Conservation (phyloP, 1,140 invertebrate species). For the Polypedilum vanderplanki region DNA sequence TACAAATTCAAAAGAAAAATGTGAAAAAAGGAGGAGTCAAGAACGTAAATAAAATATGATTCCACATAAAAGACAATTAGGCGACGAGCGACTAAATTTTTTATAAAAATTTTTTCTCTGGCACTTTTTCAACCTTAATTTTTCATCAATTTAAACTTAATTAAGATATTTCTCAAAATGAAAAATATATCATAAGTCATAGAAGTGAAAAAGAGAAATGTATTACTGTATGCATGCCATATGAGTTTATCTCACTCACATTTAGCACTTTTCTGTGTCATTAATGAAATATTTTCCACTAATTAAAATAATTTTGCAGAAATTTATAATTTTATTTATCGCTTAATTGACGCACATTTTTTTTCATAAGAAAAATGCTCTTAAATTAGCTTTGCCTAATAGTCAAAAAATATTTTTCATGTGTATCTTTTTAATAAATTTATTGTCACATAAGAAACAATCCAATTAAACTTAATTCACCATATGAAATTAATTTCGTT, state of each 20-base stretch:
- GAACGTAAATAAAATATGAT: neutral
- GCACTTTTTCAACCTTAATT: slow-evolving; percentile 18
- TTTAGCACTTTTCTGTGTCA: slow-evolving; percentile 3
- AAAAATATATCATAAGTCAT: neutral
- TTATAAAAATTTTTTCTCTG: neutral
- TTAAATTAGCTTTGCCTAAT: neutral
- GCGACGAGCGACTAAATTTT: neutral
- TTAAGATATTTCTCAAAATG: neutral
- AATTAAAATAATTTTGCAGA: slow-evolving; percentile 20
- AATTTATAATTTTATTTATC: slow-evolving; percentile 16
- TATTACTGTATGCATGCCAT: neutral
- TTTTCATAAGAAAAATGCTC: neutral
- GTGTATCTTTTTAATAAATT: too few relatives aligned
- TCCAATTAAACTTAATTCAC: too few relatives aligned
- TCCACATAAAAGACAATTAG: slow-evolving; percentile 11
- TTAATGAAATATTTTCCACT: slow-evolving; percentile 1
- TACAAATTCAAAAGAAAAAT: neutral
- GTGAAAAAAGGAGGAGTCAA: neutral
- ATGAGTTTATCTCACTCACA: neutral
- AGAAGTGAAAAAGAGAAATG: neutral
- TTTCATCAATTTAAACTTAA: slow-evolving; percentile 20
- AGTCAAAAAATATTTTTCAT: too few relatives aligned
- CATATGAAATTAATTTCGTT: too few relatives aligned
- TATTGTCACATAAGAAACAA: too few relatives aligned
- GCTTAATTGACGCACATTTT: neutral